A percentile compares a stretch with the other conserved stretches of the same genome.
These are phyloP conservation scores for Sisyra terminalis DNA, from an alignment of 2,888 invertebrate species.

Conservation along the genomic window DNA sequence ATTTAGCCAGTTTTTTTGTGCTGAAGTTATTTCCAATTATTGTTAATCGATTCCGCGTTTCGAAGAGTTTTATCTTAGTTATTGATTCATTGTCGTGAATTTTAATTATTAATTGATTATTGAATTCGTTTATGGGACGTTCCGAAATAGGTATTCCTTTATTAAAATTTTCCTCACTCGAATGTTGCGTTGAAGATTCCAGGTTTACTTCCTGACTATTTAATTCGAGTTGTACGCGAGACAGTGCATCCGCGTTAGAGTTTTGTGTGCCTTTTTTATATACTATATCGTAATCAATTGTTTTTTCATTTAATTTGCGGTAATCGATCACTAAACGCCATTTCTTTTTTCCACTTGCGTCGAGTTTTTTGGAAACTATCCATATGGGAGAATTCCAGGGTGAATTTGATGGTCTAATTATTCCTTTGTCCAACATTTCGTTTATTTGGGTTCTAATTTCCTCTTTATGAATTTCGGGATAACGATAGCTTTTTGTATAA, in stretches of 20 bases:
- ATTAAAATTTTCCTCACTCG: neutral
- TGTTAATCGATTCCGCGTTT: neutral
- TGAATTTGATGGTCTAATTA: slow-evolving; percentile 15
- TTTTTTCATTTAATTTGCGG: slow-evolving; percentile 17
- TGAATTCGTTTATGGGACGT: slow-evolving; percentile 1
- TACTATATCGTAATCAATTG: slow-evolving; percentile 16
- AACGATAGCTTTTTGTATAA: slow-evolving; percentile 19
- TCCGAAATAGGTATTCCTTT: slow-evolving; percentile 1
- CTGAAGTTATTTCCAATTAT: neutral
- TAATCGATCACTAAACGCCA: slow-evolving; percentile 18
- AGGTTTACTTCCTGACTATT: neutral
- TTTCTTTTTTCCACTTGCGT: slow-evolving; percentile 18
- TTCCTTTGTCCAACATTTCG: slow-evolving; percentile 17
- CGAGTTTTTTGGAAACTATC: slow-evolving; percentile 19
- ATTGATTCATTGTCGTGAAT: neutral
- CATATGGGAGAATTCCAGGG: slow-evolving; percentile 14
- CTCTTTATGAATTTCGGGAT: slow-evolving; percentile 19
- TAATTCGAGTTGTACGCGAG: slow-evolving; percentile 8
- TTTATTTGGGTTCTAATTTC: slow-evolving; percentile 20
- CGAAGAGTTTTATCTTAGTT: neutral
- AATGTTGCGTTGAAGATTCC: neutral
- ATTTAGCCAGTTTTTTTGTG: neutral
- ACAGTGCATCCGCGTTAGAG: slow-evolving; percentile 12
- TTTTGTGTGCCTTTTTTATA: slow-evolving; percentile 15
- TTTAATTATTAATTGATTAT: neutral